These are phyloP conservation scores for Drosophila mauritiana DNA, from an alignment of 1,140 invertebrate species.

Conservation along the genomic window DNA sequence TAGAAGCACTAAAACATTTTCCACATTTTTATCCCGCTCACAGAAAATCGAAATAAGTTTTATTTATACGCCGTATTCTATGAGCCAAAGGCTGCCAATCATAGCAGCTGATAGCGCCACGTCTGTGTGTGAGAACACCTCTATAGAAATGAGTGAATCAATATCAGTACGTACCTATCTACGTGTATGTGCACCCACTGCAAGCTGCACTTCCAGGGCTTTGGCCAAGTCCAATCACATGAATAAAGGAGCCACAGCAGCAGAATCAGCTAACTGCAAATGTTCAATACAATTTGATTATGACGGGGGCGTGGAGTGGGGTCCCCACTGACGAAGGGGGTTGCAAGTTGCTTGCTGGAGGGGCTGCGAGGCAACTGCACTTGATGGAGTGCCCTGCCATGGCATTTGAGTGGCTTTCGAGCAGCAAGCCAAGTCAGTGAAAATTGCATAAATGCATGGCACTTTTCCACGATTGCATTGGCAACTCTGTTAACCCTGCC, in stretches of 20 bases:
- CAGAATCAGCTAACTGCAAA: slow-evolving; percentile 77
- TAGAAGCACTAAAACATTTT: slow-evolving; percentile 75
- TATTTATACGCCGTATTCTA: slow-evolving; percentile 73
- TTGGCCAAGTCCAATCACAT: slow-evolving; percentile 73
- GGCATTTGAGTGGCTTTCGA: slow-evolving; percentile 81
- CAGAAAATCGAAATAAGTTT: slow-evolving; percentile 76
- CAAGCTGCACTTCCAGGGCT: slow-evolving; percentile 48
- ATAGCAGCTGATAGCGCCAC: slow-evolving; percentile 69
- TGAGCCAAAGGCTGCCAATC: slow-evolving; percentile 54
- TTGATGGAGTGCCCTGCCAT: slow-evolving; percentile 79
- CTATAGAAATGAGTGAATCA: slow-evolving; percentile 52
- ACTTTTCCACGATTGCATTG: slow-evolving; percentile 75
- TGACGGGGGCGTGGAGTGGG: slow-evolving; percentile 35
- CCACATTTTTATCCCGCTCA: slow-evolving; percentile 50
- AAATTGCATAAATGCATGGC: slow-evolving; percentile 82
- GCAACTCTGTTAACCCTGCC: slow-evolving; percentile 48
- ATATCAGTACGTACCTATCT: slow-evolving; percentile 15
- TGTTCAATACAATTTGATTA: slow-evolving; percentile 82
- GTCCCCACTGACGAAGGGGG: neutral
- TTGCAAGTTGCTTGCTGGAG: neutral
- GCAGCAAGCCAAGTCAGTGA: slow-evolving; percentile 64
- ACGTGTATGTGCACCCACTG: slow-evolving; percentile 6
- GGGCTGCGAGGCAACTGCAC: slow-evolving; percentile 46
- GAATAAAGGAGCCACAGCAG: slow-evolving; percentile 56
- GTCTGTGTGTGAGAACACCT: slow-evolving; percentile 41